Base-by-base conservation (phyloP, 2,888 invertebrate genomes). In the Nineta flava region DNA sequence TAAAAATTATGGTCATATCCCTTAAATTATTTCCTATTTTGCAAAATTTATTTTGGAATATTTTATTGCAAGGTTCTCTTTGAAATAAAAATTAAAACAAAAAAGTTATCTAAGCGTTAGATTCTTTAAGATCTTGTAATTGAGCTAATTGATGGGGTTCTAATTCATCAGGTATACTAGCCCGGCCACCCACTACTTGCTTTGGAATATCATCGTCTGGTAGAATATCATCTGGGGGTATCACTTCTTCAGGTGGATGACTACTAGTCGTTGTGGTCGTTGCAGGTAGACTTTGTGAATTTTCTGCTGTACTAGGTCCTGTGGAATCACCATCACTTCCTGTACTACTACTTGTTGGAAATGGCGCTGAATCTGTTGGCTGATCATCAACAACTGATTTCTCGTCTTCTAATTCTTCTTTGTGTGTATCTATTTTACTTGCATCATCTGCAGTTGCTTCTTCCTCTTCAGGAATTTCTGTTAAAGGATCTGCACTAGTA, bases 141-240 rank as follows among this genome's bases (percentile, higher is more conserved):
- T 87, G 79, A 53, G 88, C 90, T 59, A 91, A 74, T 65, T 90
- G 90, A 62, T 88, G 87, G 26, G 88, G 87, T 60, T 88, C 90
- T 54, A 91, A 73, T 66, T 90, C 91, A 67, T 90, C 90, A 38
- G 90, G 90, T 63, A 90, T 86, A 59, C 84, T 85, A 52, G 86
- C 86, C 51, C 86, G 73, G 44, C 86, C 85, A 21, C 84, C 86
- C 10, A 84, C 80, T 2, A 84, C 77, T 55, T 80, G 79, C 46
- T 78, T 76, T n/a, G 81, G 79, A 17, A 77, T 72, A 1, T 71
- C 71, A 41, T 72, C 70, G n/a, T 68, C 69, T 9, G 44, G 44
- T 34, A 49, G 15, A 2, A 67, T 68, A 13, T 54, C 55, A 47
- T 49, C 56, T 9, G 55, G 70, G 67, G 47, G 70, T 5, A 6